Conservation (phyloP, 2,888 invertebrate genomes). For the Spisula subtruncata region DNA sequence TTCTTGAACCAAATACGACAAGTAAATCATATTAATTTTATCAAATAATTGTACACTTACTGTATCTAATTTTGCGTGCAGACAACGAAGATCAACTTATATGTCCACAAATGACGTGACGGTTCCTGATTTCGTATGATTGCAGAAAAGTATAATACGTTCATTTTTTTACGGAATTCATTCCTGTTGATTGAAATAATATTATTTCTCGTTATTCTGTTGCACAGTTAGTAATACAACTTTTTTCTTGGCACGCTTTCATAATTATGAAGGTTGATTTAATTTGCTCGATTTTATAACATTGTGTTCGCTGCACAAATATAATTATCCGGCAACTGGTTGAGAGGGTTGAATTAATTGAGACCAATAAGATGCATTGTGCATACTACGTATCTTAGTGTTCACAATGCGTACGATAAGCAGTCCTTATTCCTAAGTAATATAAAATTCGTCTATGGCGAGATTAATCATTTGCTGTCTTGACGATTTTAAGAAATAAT, state of each 20-base stretch:
- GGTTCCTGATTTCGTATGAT: neutral
- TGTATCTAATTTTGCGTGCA: neutral
- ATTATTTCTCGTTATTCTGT: neutral
- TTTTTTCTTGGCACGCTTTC: neutral
- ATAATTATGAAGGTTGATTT: neutral
- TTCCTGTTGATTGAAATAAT: neutral
- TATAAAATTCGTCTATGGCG: too few relatives aligned
- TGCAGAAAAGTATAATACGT: neutral
- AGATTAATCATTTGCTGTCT: too few relatives aligned
- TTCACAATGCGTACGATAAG: too few relatives aligned
- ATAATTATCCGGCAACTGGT: neutral
- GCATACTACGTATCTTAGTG: too few relatives aligned
- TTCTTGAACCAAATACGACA: neutral
- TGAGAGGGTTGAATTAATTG: neutral
- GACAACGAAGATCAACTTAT: neutral
- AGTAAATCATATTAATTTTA: neutral
- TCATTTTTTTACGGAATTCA: neutral
- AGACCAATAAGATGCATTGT: neutral
- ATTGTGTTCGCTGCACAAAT: neutral
- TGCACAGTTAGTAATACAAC: neutral
- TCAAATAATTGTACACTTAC: constrained; percentile 1
- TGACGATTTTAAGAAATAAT: too few relatives aligned
- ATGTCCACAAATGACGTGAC: neutral
- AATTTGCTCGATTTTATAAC: neutral
- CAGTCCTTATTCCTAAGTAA: too few relatives aligned